Evolutionary conservation across 1,140 invertebrate species (phyloP).

Genomic region (Scaptomyza hsui): DNA sequence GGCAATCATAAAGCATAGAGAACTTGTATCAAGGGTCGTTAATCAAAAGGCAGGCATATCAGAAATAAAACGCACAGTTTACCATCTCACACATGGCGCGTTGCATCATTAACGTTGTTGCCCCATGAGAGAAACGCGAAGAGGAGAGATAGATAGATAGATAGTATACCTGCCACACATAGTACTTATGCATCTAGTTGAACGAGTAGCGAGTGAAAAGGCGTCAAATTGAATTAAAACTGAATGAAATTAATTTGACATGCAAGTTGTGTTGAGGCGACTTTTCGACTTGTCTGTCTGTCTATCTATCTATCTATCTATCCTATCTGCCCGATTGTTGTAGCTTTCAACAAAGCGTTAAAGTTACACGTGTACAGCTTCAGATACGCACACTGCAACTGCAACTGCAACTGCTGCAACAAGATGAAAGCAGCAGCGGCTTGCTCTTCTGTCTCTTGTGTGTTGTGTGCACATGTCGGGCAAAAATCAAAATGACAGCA

Average conservation of each 20-base stretch:
- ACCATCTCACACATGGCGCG: slow-evolving; percentile 62
- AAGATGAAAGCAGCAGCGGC: slow-evolving; percentile 58
- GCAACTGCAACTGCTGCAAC: slow-evolving; percentile 47
- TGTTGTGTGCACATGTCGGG: slow-evolving; percentile 63
- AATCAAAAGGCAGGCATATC: slow-evolving; percentile 69
- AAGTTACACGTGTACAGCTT: slow-evolving; percentile 65
- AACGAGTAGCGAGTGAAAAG: slow-evolving; percentile 61
- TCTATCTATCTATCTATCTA: slow-evolving; percentile 28
- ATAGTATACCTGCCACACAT: slow-evolving; percentile 57
- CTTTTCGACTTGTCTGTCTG: slow-evolving; percentile 8
- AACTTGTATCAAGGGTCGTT: slow-evolving; percentile 66
- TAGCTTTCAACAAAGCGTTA: slow-evolving; percentile 71
- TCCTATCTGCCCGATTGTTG: slow-evolving; percentile 27
- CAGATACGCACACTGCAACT: slow-evolving; percentile 26
- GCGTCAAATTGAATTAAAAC: slow-evolving; percentile 81
- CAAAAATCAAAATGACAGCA: slow-evolving; percentile 74
- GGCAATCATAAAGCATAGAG: slow-evolving; percentile 44
- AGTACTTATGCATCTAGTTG: slow-evolving; percentile 33
- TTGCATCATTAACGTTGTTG: slow-evolving; percentile 70
- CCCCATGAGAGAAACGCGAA: background rate
- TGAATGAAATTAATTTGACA: slow-evolving; percentile 81
- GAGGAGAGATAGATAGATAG: background rate
- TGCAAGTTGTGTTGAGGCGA: slow-evolving; percentile 68
- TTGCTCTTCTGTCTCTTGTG: no score
- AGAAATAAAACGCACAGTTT: slow-evolving; percentile 72